These are phyloP conservation scores for Pteronura brasiliensis DNA, from an alignment of 2,113 vertebrate species.

Conservation along the genomic window DNA sequence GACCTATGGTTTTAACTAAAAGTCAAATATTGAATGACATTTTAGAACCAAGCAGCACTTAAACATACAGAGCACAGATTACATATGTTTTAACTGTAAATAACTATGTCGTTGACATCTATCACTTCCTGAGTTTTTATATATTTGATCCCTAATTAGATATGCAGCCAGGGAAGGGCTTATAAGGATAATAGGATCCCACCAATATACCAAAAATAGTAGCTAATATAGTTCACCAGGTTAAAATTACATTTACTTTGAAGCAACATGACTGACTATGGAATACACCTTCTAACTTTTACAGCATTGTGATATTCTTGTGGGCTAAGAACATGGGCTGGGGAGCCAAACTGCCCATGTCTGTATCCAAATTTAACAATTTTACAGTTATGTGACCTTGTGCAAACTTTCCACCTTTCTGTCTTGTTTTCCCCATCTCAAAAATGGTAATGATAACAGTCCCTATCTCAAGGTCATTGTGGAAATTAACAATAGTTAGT, in stretches of 20 bases:
- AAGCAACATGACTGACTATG: background rate
- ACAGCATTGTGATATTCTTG: background rate
- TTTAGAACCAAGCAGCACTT: background rate
- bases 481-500: background rate
- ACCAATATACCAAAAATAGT: background rate
- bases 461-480: background rate
- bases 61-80: background rate
- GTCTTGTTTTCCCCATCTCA: background rate
- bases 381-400: background rate
- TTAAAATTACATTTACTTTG: background rate
- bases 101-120: background rate
- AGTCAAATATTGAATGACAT: background rate
- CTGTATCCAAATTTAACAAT: background rate
- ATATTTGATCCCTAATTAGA: background rate
- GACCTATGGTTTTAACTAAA: background rate
- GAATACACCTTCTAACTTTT: background rate
- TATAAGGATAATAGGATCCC: background rate
- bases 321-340: background rate
- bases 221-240: background rate
- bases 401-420: background rate
- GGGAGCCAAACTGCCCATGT: background rate
- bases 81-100: background rate
- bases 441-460: background rate
- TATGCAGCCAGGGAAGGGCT: background rate
- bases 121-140: background rate